A percentile compares a stretch with the other conserved stretches of the same genome.
These are phyloP conservation scores for Sepioteuthis lessoniana DNA, from an alignment of 2,888 invertebrate species.

Conservation along the genomic window DNA sequence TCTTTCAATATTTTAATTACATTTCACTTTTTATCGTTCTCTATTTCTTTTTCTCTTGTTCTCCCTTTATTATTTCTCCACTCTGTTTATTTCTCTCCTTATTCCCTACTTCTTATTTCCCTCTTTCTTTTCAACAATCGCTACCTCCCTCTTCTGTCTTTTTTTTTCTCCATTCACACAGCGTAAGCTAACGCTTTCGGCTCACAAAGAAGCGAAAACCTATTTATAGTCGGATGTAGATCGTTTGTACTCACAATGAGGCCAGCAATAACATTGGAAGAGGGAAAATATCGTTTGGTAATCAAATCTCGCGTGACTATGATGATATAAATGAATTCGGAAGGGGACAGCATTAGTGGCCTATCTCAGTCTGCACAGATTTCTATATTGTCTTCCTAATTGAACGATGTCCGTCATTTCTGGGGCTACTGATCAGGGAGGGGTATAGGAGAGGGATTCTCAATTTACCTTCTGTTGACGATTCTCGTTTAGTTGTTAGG, in stretches of 20 bases:
- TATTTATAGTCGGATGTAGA: background rate
- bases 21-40: no score
- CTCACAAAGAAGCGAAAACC: background rate
- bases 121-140: background rate
- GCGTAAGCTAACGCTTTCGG: background rate
- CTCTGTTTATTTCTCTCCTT: no score
- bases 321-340: background rate
- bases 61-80: no score
- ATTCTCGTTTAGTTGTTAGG: no score
- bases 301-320: background rate
- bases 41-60: no score
- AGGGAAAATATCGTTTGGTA: background rate
- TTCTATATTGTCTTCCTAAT: constrained; percentile 2
- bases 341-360: background rate
- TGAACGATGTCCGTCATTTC: background rate
- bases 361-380: background rate
- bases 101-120: no score
- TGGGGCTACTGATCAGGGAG: background rate
- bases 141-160: background rate
- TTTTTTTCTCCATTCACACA: background rate
- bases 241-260: background rate
- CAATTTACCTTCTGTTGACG: background rate
- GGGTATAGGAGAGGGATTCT: background rate
- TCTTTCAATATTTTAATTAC: no score
- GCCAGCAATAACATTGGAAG: background rate